Conservation (phyloP, 2,113 vertebrate genomes). For the Anarhynchus alexandrinus region DNA sequence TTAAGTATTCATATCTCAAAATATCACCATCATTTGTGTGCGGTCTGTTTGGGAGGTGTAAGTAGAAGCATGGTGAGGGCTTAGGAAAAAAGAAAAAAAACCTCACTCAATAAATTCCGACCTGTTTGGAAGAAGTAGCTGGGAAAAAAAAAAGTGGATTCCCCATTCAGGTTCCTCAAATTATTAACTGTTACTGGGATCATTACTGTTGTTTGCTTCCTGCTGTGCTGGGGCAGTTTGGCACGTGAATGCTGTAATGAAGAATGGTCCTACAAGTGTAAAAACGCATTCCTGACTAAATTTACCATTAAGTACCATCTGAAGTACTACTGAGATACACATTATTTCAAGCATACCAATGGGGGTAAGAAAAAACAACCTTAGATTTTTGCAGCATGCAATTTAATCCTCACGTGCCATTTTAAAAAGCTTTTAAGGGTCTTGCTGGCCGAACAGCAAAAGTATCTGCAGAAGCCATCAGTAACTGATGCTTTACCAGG, state of each 20-base stretch:
- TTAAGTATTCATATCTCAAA: not conserved
- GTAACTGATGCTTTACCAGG: not conserved
- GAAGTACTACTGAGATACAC: not conserved
- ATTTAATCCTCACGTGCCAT: not conserved
- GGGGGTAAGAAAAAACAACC: not conserved
- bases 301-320: not conserved
- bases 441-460: not conserved
- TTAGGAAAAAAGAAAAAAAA: not conserved
- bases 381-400: not conserved
- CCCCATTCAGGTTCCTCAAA: not conserved
- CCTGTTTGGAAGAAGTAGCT: not conserved
- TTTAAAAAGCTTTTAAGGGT: not conserved
- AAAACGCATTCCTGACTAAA: not conserved
- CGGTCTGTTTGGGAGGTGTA: not conserved
- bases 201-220: not conserved
- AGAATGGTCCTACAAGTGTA: not conserved
- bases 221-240: not conserved
- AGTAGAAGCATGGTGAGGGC: not conserved
- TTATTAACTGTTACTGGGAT: not conserved
- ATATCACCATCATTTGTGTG: not conserved
- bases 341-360: not conserved
- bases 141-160: not conserved
- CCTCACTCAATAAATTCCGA: not conserved
- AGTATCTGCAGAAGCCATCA: not conserved
- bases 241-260: not conserved